Evolutionary conservation across 2,797 vertebrate species (phyloP), one percentile per base, ranked within the genome.

Genomic region (Hozukius guyotensis): DNA sequence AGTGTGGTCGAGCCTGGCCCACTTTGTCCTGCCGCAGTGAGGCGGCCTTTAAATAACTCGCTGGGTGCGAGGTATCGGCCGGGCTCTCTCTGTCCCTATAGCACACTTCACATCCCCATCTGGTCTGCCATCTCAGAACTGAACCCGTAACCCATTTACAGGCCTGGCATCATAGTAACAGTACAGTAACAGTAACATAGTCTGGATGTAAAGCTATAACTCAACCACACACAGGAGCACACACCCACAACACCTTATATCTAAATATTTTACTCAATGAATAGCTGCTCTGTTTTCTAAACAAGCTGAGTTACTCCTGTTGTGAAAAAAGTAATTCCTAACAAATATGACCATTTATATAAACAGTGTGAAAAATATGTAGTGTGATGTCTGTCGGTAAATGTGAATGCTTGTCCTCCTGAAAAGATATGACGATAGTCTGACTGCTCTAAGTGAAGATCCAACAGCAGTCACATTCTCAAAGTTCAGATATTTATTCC

Each of bases 31-130:
- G 79, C 80, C 24, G 88, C 91, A 92, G 75, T 68, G 82, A 86
- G 80, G 75, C 78, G 8, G 72, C 86, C 93, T 93, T 91, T 91
- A 94, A 93, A 94, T 93, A 95, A 92, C 92, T 92, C 52, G 4
- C 70, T 66, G 80, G 68, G 79, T 78, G 18, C 36, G 25, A 78
- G 66, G 77, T 74, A 81, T 60, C 46, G 18, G 75, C 81, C 1
- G 69, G 79, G 82, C 82, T 82, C 69, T 49, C 76, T 71, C 72
- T 62, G 83, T 84, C 86, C 80, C 65, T 11, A 72, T 64, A 80
- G 87, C 82, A 87, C 81, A 81, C 83, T 86, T 71, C 78, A 84
- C 74, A 82, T 85, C 86, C 80, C 78, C 81, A 81, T 87, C 82
- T 87, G 86, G 76, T 84, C 75, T 63, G 66, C 81, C 65, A 70